Evolutionary conservation across 2,888 invertebrate genomes (phyloP), one percentile per base, ranked within the genome.

Genomic region (Dryobotodes eremita): DNA sequence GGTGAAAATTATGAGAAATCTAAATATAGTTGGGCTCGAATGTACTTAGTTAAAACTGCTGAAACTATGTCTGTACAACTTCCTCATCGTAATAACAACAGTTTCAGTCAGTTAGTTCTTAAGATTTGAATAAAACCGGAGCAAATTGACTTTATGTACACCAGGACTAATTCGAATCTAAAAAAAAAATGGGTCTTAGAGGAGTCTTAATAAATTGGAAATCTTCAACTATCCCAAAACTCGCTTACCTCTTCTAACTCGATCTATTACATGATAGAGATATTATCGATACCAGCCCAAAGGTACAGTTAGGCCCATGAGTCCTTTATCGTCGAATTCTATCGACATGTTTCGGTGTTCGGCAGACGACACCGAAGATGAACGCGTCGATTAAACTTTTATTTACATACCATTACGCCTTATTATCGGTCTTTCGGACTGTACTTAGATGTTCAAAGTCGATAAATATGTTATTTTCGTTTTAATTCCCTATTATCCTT

Each of bases 281-380:
- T 95, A 85, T 91, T 92, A 95, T 94, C 94, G 62, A 50, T 59
- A 62, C 79, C 75, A 79, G 86, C 88, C 86, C 84, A 86, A 86
- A 77, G 87, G 86, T 90, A 93, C 92, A 90, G 93, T 92, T 93
- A 92, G 77, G 75, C 80, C 86, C 87, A 82, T 86, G 91, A 90
- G 92, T 94, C 95, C 95, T 95, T 91, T 94, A 94, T 94, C 94
- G 77, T 79, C 42, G 78, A 82, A 70, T 86, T 85, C 83, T 88
- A 94, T 93, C 94, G 88, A 89, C 88, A 89, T 87, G 82, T 86
- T 86, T 90, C 84, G 88, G 88, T 87, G 90, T 90, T 88, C 89
- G 86, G 89, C 90, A 90, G 87, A 89, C 83, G 87, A 91, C 88
- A 89, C 84, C 82, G 86, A 83, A 91, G 79, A 72, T 90, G 78